Evolutionary conservation across 2,888 invertebrate genomes (phyloP).

Genomic region (Thera britannica): DNA sequence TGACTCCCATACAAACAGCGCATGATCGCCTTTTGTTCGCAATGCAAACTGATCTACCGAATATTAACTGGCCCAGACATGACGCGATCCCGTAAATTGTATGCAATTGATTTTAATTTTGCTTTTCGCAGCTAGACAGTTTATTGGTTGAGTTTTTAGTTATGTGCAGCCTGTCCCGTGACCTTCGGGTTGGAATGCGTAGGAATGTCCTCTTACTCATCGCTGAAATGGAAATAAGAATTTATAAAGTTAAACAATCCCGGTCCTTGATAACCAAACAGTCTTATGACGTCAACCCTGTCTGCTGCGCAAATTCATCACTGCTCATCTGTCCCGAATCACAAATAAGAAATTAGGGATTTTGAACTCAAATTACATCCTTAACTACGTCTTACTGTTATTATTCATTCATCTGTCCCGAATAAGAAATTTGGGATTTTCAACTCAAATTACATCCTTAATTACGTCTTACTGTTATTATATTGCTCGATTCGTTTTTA

Average conservation of each 20-base stretch:
- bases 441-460: not conserved
- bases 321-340: not conserved
- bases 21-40: no score
- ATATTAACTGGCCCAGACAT: no score
- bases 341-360: not conserved
- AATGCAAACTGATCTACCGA: no score
- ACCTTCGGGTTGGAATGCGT: no score
- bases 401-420: not conserved
- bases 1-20: no score
- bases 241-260: conserved; percentile 14
- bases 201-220: not conserved
- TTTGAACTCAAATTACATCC: not conserved
- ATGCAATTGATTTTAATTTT: no score
- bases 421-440: not conserved
- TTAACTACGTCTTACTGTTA: not conserved
- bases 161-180: no score
- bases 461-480: not conserved
- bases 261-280: conserved; percentile 5
- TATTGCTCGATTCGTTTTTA: no score
- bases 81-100: no score
- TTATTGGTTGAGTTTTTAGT: conserved; percentile 1
- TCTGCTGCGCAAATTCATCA: conserved; percentile 10
- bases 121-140: not conserved
- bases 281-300: conserved; percentile 16
- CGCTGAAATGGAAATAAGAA: conserved; percentile 5